phyloP scores from a whole-genome alignment of 2,113 vertebrate species.

The Eira barbara region DNA sequence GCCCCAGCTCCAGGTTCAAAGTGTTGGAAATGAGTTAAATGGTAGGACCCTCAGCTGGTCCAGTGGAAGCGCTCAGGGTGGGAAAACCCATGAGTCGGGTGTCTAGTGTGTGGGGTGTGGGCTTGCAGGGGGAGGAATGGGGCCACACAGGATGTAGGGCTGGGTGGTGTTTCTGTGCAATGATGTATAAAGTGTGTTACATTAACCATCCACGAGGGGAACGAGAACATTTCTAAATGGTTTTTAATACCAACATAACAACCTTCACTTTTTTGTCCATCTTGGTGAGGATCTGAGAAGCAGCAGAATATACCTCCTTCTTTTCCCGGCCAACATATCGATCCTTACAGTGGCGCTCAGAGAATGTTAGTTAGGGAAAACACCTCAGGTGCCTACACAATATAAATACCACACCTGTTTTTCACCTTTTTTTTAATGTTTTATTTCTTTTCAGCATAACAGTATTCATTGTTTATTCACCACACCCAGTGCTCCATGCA shows the following conservation, averaged over 20 bases:
- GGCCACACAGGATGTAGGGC: no score
- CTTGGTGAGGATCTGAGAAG: not conserved
- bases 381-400: not conserved
- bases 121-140: not conserved
- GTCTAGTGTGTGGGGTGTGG: not conserved
- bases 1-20: not conserved
- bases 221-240: not conserved
- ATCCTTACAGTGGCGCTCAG: not conserved
- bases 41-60: rapidly evolving
- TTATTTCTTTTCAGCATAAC: no score
- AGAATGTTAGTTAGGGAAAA: not conserved
- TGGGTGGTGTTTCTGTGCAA: not conserved
- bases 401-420: not conserved
- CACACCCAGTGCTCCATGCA: no score
- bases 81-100: not conserved
- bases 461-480: no score
- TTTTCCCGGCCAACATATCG: not conserved
- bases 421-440: no score
- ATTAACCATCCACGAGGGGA: rapidly evolving
- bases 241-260: not conserved
- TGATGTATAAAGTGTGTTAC: rapidly evolving
- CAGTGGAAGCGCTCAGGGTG: rapidly evolving
- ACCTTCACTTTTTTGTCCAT: not conserved
- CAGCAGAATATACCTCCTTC: rapidly evolving
- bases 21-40: rapidly evolving